Evolutionary conservation across 2,888 invertebrate genomes (phyloP), one percentile per base, ranked within the genome.

Genomic region (Ectropis crepuscularia): DNA sequence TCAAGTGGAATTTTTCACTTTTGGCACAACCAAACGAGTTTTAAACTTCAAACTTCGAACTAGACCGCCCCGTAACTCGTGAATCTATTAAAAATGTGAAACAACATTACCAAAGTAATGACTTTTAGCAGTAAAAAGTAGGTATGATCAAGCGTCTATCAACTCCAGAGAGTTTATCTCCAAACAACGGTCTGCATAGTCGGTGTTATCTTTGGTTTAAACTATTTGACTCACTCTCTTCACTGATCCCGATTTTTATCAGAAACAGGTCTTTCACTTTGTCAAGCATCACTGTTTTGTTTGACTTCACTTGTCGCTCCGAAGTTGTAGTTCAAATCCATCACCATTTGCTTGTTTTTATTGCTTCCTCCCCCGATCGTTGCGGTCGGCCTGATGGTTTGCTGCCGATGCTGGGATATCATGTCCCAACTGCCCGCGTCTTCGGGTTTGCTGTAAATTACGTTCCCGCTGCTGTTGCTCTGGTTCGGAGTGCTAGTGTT

Each of bases 331-430:
- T 88, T 79, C 57, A 91, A 78, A 68, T 90, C 90, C 74, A 89
- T 78, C 0, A 83, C 81, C 42, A 76, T 82, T 67, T 84, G 83
- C 53, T 83, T 85, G 10, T 69, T 68, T 11, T 68, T 61, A 6
- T 66, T 66, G 0, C 68, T 68, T 0, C 67, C 69, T 2, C 71
- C 61, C n/a, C 49, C 61, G 6, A 53, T 57, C 0, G 48, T 47
- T 11, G 74, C 70, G 4, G 71, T 69, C 0, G 85, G 83, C 48
- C 83, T 79, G 16, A 68, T 83, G 41, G 89, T 81, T 76, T 92
- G 83, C 75, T 92, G 74, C 48, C 94, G 87, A 73, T 94, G 94
- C 62, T 93, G 87, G 0, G 91, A 87, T 67, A 94, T 88, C 65
- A 94, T 81, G 45, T 94, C 92, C 94, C 94, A 94, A 59, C 90